Base-by-base conservation (phyloP, 2,888 invertebrate genomes). In the Stenodema calcarata region DNA sequence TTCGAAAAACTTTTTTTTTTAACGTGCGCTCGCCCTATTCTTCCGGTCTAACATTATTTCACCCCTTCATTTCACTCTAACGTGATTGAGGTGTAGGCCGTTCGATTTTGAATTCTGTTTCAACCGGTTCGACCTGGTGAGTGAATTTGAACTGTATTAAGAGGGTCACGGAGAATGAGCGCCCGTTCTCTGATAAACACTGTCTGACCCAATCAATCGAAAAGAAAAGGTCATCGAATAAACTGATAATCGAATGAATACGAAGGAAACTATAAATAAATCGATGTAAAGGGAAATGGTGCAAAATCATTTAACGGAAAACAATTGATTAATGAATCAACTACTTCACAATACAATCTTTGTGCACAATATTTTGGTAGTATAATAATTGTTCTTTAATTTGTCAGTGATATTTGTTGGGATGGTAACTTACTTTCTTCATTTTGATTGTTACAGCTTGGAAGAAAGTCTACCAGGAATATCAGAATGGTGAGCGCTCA, bases 381-480 rank as follows among this genome's bases (percentile, higher is more conserved):
- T n/a, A n/a, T n/a, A n/a, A n/a, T n/a, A n/a, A n/a, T n/a, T n/a
- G n/a, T n/a, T n/a, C n/a, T n/a, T n/a, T n/a, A n/a, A n/a, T n/a
- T n/a, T n/a, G n/a, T n/a, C n/a, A n/a, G n/a, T n/a, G n/a, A n/a
- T n/a, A n/a, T n/a, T n/a, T n/a, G n/a, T n/a, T n/a, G n/a, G 35
- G 2, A 35, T 7, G 7, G 4, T 35, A 35, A 35, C 35, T 2
- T 35, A 35, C 35, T 7, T 35, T 4, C 2, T 35, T 35, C 35
- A 2, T 76, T 78, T 44, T 44, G 11, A 44, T 44, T 73, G 0
- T 79, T 86, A 28, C 69, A 87, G 87, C 87, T 1, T 87, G 87
- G 87, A 87, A 87, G 54, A 87, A 86, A 54, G 87, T 87, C 50
- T 80, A 82, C 70, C 87, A 87, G 27, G 87, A 87, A 23, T 87